phyloP scores from a whole-genome alignment of 2,797 vertebrate species.

The Pteronotus mesoamericanus region DNA sequence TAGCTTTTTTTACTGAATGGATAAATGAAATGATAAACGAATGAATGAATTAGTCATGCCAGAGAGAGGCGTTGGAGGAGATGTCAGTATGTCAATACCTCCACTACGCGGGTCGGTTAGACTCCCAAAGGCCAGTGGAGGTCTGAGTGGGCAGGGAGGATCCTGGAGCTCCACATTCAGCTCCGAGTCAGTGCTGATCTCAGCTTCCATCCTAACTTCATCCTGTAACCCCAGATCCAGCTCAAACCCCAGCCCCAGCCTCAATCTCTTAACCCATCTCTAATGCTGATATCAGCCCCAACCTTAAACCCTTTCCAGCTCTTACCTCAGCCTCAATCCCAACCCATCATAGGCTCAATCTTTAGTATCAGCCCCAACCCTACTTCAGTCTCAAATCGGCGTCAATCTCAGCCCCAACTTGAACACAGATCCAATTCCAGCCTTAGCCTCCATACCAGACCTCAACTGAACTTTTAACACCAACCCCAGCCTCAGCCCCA shows the following conservation, averaged over 20 bases:
- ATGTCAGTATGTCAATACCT: rapidly evolving
- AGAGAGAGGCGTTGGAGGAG: background rate
- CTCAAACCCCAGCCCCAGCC: background rate
- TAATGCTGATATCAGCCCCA: background rate
- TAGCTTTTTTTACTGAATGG: background rate
- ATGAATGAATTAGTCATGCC: background rate
- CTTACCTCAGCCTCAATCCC: background rate
- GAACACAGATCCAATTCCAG: background rate
- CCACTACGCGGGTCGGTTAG: background rate
- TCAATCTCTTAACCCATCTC: background rate
- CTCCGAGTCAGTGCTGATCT: background rate
- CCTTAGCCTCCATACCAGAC: background rate
- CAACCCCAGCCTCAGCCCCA: background rate
- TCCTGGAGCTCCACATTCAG: background rate
- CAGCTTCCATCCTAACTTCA: background rate
- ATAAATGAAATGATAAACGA: background rate
- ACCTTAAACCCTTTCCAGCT: background rate
- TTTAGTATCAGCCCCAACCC: background rate
- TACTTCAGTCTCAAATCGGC: background rate
- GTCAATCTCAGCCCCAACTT: background rate
- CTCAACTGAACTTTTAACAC: background rate
- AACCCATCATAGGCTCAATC: too few relatives aligned
- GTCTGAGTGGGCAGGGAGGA: background rate
- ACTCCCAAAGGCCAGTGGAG: background rate
- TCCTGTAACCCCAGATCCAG: background rate